Percentiles rank a stretch among this genome's conserved stretches.
Evolutionary conservation across 2,113 vertebrate genomes (phyloP).

Genomic region (Micronycteris hirsuta): DNA sequence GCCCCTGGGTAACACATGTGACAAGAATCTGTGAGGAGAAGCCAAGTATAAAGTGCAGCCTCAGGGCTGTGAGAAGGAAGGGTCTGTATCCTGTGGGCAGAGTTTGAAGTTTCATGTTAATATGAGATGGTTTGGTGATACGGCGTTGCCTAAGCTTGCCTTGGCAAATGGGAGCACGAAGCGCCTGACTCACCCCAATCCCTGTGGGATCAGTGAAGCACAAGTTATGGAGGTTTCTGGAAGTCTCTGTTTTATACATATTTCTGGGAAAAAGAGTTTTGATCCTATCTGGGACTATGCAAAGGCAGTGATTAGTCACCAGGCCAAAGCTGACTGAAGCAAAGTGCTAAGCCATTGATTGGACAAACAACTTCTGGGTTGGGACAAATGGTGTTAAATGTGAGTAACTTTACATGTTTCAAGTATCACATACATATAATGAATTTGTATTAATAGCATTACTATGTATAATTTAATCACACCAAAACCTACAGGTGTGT

Average conservation of each 20-base stretch:
- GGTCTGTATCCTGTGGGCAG: background rate
- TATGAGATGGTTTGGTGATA: background rate
- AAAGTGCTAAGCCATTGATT: background rate
- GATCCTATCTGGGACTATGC: background rate
- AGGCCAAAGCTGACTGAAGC: background rate
- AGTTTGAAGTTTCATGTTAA: background rate
- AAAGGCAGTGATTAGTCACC: background rate
- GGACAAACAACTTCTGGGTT: background rate
- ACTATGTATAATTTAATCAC: background rate
- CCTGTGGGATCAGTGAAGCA: background rate
- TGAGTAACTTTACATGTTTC: background rate
- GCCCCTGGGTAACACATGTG: background rate
- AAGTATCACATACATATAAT: background rate
- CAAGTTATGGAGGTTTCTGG: background rate
- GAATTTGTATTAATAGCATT: background rate
- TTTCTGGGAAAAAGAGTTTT: background rate
- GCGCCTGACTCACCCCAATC: background rate
- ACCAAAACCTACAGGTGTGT: background rate
- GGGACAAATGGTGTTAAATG: background rate
- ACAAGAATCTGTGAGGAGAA: background rate
- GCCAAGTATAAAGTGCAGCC: background rate
- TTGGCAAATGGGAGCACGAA: background rate
- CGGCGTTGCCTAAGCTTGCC: background rate
- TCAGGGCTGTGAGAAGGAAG: background rate
- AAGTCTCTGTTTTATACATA: background rate